These are phyloP conservation scores for Blera fallax DNA, from an alignment of 2,888 invertebrate species.

Conservation along the genomic window DNA sequence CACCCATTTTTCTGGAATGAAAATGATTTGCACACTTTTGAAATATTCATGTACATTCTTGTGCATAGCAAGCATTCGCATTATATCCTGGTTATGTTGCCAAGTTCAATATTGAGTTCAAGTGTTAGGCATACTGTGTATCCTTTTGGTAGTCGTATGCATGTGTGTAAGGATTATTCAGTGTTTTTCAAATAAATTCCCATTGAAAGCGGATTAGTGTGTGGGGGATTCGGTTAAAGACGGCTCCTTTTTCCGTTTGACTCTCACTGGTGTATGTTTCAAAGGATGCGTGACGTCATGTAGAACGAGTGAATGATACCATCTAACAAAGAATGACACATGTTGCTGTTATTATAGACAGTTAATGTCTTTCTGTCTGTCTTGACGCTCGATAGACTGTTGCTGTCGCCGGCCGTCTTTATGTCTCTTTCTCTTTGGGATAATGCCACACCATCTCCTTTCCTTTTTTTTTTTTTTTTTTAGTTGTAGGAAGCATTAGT, in stretches of 20 bases:
- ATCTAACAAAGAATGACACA: constrained; percentile 35
- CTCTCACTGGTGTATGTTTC: background rate
- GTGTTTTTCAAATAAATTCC: constrained; percentile 53
- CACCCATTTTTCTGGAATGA: constrained; percentile 47
- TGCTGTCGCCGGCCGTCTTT: background rate
- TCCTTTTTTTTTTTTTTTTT: background rate
- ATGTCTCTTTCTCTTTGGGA: background rate
- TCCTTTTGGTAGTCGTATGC: background rate
- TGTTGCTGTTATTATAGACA: constrained; percentile 54
- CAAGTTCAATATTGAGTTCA: constrained; percentile 69
- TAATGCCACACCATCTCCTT: constrained; percentile 16
- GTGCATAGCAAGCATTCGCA: background rate
- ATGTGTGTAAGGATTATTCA: constrained; percentile 36
- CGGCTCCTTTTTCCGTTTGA: background rate
- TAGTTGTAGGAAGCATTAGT: constrained; percentile 23
- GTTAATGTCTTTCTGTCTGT: constrained; percentile 53
- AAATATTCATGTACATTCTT: constrained; percentile 51
- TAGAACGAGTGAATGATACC: constrained; percentile 15
- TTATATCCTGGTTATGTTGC: constrained; percentile 3
- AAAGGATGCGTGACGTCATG: constrained; percentile 49
- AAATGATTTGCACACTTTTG: constrained; percentile 54
- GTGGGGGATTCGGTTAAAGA: constrained; percentile 13
- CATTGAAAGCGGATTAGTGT: constrained; percentile 52
- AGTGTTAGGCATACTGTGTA: constrained; percentile 6
- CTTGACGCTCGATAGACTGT: background rate